phyloP scores from a whole-genome alignment of 2,113 vertebrate genomes.

The Seriola dumerili region DNA sequence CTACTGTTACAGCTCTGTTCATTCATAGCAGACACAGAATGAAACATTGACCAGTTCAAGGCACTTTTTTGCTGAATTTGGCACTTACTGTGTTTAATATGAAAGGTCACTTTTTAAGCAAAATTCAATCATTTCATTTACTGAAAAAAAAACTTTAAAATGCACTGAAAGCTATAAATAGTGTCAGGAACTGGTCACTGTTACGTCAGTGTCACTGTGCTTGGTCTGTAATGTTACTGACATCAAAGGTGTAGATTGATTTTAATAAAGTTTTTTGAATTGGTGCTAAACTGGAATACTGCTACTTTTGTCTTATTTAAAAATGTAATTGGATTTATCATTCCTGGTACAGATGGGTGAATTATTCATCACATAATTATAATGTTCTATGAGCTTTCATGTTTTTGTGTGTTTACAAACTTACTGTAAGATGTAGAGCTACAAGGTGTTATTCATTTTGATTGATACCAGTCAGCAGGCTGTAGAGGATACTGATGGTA shows the following conservation, averaged over 20 bases:
- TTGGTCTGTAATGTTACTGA: background rate
- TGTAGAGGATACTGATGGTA: no score
- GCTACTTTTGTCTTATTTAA: background rate
- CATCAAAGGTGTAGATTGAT: background rate
- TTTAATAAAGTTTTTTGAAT: constrained; percentile 46
- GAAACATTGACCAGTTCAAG: constrained; percentile 1
- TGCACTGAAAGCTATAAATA: constrained; percentile 1
- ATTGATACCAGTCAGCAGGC: no score
- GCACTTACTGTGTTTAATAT: background rate
- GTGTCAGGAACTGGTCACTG: constrained; percentile 19
- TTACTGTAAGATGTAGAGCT: no score
- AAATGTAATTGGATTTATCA: background rate
- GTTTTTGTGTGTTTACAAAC: no score
- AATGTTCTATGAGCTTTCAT: no score
- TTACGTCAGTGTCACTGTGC: background rate
- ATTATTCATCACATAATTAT: no score
- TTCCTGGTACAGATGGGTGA: background rate
- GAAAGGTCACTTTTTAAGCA: background rate
- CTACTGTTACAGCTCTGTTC: background rate
- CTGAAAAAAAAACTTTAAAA: background rate
- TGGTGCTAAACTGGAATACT: background rate
- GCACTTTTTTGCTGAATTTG: background rate
- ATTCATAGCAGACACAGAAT: background rate
- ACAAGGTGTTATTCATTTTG: no score
- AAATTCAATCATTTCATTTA: background rate